Conservation (phyloP, 1,140 invertebrate genomes). For the Papilio glaucus region DNA sequence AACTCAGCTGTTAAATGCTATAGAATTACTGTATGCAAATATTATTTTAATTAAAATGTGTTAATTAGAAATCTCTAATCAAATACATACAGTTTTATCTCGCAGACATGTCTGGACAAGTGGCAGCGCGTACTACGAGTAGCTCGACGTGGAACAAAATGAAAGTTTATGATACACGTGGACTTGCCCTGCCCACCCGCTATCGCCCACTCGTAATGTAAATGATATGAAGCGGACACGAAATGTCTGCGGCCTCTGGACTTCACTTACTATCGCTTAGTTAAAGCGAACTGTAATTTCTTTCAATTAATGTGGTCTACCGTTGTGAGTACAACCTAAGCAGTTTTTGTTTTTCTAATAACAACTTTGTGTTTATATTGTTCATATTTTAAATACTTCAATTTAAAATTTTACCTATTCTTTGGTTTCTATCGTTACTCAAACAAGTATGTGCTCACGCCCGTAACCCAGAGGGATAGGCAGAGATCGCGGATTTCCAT, state of each 20-base stretch:
- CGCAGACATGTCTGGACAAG: not conserved
- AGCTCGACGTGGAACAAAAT: constrained; percentile 22
- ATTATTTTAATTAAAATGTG: not conserved
- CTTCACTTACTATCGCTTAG: not conserved
- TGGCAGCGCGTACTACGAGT: constrained; percentile 1
- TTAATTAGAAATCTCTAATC: constrained; percentile 17
- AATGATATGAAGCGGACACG: constrained; percentile 19
- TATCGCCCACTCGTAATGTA: constrained; percentile 28
- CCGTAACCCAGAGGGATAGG: no score
- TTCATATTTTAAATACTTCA: no score
- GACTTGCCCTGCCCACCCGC: not conserved
- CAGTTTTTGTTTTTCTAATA: no score
- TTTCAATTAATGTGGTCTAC: not conserved
- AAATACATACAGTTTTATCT: constrained; percentile 26
- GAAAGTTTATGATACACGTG: constrained; percentile 29
- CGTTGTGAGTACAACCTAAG: no score
- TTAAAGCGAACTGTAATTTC: not conserved
- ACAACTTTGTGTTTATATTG: no score
- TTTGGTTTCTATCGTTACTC: no score
- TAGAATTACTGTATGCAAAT: no score
- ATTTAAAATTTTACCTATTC: no score
- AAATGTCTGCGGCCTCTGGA: not conserved
- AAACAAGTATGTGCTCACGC: no score
- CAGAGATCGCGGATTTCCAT: no score
- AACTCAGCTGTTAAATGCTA: no score